Base-by-base conservation (phyloP, 1,140 invertebrate genomes). In the Cyclargus thomasi region DNA sequence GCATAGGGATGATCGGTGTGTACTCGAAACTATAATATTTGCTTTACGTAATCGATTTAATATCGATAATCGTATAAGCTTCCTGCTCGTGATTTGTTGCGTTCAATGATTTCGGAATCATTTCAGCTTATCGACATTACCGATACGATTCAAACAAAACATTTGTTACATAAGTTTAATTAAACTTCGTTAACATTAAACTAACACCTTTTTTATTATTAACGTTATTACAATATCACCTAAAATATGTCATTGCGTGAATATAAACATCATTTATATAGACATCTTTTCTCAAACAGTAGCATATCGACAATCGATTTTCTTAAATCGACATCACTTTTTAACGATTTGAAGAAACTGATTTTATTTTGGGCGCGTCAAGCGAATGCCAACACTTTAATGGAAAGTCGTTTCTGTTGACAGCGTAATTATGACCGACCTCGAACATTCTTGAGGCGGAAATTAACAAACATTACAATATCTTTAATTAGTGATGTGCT, bases 1-100 rank as follows among this genome's bases (percentile, higher is more conserved):
- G 70, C 67, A 57, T 66, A 59, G 55, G 55, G 55, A 59, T 59
- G 55, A 59, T 20, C 55, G 55, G 20, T 59, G 20, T 59, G 18
- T 57, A 62, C 53, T 59, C 18, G 23, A 59, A 62, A 35, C 53
- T 20, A 35, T 59, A 53, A 22, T 65, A 18, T 59, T 59, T 66
- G 57, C 23, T 36, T 36, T 55, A 63, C 20, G 14, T 16, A 21
- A 47, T 53, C 53, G 36, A 62, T 18, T 57, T 57, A 57, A 66
- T 66, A 65, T n/a, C 55, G 55, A 59, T 59, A 59, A 59, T 59
- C 55, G 18, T 10, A 59, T 20, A 59, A 59, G 20, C 55, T 20
- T 59, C 17, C 53, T 55, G 53, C n/a, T 11, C 55, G 39, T 47
- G 18, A 20, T 20, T 59, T 59, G 55, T 59, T 20, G 55, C 55